Percentiles rank a stretch among this genome's conserved stretches.
Evolutionary conservation across 2,888 invertebrate species (phyloP).

Genomic region (Smittia sp.): DNA sequence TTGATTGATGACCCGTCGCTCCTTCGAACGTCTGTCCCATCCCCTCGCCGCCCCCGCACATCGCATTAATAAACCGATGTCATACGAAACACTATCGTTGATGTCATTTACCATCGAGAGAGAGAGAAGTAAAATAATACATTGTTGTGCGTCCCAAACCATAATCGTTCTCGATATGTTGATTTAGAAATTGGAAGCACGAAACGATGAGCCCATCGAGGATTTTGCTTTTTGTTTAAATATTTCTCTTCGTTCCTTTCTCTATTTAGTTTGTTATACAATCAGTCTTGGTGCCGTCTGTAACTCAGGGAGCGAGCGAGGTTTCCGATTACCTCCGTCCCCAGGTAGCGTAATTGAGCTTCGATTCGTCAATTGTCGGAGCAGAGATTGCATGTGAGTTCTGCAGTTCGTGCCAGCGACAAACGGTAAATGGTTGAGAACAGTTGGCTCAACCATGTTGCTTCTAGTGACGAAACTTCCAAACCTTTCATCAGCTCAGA

Average conservation of each 20-base stretch:
- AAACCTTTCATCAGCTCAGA: too few relatives aligned
- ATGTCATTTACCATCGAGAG: conserved; percentile 16
- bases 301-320: not conserved
- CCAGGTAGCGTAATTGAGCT: not conserved
- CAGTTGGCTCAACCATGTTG: too few relatives aligned
- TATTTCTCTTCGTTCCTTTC: not conserved
- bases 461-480: too few relatives aligned
- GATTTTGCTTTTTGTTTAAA: conserved; percentile 28
- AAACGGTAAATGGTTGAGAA: too few relatives aligned
- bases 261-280: conserved; percentile 27
- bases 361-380: not conserved
- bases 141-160: conserved; percentile 4
- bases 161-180: conserved; percentile 34
- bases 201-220: conserved; percentile 21
- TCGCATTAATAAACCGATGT: not conserved
- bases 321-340: not conserved
- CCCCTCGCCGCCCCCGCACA: not conserved
- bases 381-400: too few relatives aligned
- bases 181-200: conserved; percentile 36
- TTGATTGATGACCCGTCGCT: not conserved
- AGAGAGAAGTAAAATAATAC: conserved; percentile 5
- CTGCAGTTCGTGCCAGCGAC: too few relatives aligned
- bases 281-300: not conserved
- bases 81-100: conserved; percentile 8
- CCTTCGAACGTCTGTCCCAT: not conserved